A percentile compares a stretch with the other conserved stretches of the same genome.
phyloP scores from a whole-genome alignment of 2,113 vertebrate species.

The Corythoichthys haematopterus region DNA sequence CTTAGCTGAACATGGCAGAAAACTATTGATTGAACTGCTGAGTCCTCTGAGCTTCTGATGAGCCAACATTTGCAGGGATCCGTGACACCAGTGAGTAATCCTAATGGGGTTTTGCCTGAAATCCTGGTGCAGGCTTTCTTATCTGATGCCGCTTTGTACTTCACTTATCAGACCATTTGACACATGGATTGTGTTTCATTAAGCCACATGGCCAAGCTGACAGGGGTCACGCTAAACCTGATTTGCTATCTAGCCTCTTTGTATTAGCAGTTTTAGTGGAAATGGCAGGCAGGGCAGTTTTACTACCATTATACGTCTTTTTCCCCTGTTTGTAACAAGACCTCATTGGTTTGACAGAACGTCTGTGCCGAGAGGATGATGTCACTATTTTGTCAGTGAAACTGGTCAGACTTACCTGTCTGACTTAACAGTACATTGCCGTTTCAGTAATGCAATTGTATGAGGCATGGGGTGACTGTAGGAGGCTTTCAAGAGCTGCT shows the following conservation, averaged over 20 bases:
- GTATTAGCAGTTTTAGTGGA: constrained; percentile 16
- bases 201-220: constrained; percentile 54
- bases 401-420: constrained; percentile 35
- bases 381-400: constrained; percentile 41
- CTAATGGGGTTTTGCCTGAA: constrained; percentile 39
- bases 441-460: constrained; percentile 35
- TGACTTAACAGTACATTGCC: constrained; percentile 1
- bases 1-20: constrained; percentile 52
- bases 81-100: constrained; percentile 58
- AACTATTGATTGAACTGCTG: constrained; percentile 46
- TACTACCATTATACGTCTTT: constrained; percentile 8
- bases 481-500: constrained; percentile 21
- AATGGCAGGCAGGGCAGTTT: neutral
- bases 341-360: constrained; percentile 19
- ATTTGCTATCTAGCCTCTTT: constrained; percentile 27
- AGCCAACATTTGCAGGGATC: constrained; percentile 56
- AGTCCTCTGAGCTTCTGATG: constrained; percentile 49
- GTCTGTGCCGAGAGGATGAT: constrained; percentile 26
- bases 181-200: constrained; percentile 52
- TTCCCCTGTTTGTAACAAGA: constrained; percentile 32
- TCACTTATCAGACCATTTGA: constrained; percentile 56
- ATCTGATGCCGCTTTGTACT: constrained; percentile 64
- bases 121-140: constrained; percentile 35
- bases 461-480: constrained; percentile 45
- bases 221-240: constrained; percentile 52